Percentiles rank a stretch among this genome's conserved stretches.
Conservation (phyloP, 1,140 invertebrate genomes). For the Trichonephila inaurata region DNA sequence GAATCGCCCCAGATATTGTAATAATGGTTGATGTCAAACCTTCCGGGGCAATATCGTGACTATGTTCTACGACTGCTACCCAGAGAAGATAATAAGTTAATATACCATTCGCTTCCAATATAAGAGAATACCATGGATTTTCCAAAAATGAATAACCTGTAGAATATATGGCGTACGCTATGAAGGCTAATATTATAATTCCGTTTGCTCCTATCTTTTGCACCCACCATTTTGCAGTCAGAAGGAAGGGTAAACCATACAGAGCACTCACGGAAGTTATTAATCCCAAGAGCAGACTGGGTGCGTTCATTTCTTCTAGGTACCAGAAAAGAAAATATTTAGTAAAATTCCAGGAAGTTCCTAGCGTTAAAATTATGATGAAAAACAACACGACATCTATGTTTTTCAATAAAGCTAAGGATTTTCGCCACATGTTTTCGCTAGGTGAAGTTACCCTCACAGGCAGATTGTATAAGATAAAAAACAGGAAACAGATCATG, state of each 20-base stretch:
- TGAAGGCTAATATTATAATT: conserved; percentile 42
- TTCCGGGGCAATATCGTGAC: conserved; percentile 48
- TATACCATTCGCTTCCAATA: neutral
- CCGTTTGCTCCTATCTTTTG: conserved; percentile 39
- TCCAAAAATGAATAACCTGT: conserved; percentile 52
- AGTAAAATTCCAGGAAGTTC: conserved; percentile 40
- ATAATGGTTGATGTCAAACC: conserved; percentile 48
- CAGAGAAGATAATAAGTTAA: conserved; percentile 54
- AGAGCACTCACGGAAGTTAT: conserved; percentile 18
- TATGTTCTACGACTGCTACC: conserved; percentile 44
- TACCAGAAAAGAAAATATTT: conserved; percentile 42
- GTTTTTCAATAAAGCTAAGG: conserved; percentile 34
- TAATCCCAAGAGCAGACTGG: conserved; percentile 4
- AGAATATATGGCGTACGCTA: neutral
- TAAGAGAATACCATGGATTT: conserved; percentile 36
- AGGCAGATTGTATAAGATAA: neutral
- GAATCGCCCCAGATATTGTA: conserved; percentile 48
- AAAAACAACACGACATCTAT: conserved; percentile 23
- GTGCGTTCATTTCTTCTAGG: neutral
- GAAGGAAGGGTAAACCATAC: conserved; percentile 52
- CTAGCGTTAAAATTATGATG: conserved; percentile 23
- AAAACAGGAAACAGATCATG: neutral
- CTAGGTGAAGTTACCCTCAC: neutral
- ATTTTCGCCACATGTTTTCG: conserved; percentile 56
- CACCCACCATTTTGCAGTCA: conserved; percentile 49